phyloP scores from a whole-genome alignment of 1,140 invertebrate genomes.

The Chrysomallon squamiferum region DNA sequence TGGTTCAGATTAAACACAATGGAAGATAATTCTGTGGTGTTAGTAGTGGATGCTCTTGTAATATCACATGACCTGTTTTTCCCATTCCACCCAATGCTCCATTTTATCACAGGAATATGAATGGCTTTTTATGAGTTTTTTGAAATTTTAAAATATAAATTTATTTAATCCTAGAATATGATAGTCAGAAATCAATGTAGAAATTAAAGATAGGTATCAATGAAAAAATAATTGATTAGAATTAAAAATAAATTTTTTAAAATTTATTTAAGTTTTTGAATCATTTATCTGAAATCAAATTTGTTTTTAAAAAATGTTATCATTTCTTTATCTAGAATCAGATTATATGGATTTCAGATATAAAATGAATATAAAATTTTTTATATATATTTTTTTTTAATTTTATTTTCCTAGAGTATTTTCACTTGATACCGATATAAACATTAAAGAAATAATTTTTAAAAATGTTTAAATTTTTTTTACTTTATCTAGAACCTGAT shows the following conservation, averaged over 20 bases:
- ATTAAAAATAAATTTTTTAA: not conserved
- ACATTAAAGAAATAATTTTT: not conserved
- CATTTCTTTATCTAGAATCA: not conserved
- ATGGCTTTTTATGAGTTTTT: too few species aligned
- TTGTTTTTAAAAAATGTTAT: not conserved
- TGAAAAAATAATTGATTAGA: not conserved
- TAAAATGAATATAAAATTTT: not conserved
- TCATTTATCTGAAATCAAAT: not conserved
- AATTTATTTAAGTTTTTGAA: not conserved
- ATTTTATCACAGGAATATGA: too few species aligned
- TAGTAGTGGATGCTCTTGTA: not conserved
- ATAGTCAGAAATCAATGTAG: not conserved
- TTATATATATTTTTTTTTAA: not conserved
- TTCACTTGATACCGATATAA: not conserved
- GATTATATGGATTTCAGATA: not conserved
- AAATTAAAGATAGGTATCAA: not conserved
- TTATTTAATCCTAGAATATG: not conserved
- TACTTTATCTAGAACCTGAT: not conserved
- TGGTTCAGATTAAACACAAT: not conserved
- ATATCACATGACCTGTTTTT: not conserved
- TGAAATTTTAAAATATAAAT: too few species aligned
- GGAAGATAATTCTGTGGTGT: not conserved
- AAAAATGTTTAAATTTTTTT: not conserved
- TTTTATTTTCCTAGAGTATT: not conserved
- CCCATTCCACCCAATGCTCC: too few species aligned